These are phyloP conservation scores for Eudemis profundana DNA, from an alignment of 2,888 invertebrate species.

Conservation along the genomic window DNA sequence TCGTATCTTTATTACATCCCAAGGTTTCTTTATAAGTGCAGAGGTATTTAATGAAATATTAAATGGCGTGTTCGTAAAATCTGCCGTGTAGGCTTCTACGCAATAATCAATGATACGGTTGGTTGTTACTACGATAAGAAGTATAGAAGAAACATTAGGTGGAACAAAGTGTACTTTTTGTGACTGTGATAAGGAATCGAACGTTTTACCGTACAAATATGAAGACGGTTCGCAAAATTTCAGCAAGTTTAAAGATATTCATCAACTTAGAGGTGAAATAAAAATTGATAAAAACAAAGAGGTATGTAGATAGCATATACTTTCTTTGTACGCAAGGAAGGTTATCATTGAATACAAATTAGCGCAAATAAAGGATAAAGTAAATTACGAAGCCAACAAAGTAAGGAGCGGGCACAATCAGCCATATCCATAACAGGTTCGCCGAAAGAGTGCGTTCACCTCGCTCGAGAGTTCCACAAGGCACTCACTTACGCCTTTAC, in stretches of 20 bases:
- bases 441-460: constrained; percentile 66
- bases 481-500: not conserved
- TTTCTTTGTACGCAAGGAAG: constrained; percentile 19
- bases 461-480: constrained; percentile 48
- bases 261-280: too few species aligned
- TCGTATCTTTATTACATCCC: too few species aligned
- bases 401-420: constrained; percentile 41
- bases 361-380: constrained; percentile 43
- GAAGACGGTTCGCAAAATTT: not conserved
- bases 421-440: constrained; percentile 61
- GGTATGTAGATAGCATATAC: constrained; percentile 7
- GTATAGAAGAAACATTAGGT: constrained; percentile 12
- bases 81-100: constrained; percentile 16
- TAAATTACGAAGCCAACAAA: constrained; percentile 28
- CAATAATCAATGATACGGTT: constrained; percentile 26
- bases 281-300: not conserved
- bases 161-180: constrained; percentile 21
- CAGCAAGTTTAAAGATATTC: too few species aligned
- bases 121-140: constrained; percentile 15
- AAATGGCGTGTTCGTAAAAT: not conserved
- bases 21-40: not conserved
- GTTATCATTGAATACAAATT: constrained; percentile 44
- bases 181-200: constrained; percentile 21
- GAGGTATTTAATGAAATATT: not conserved
- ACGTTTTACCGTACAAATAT: constrained; percentile 12